These are phyloP conservation scores for Drosophila anomalipes DNA, from an alignment of 2,888 invertebrate species.

Conservation along the genomic window DNA sequence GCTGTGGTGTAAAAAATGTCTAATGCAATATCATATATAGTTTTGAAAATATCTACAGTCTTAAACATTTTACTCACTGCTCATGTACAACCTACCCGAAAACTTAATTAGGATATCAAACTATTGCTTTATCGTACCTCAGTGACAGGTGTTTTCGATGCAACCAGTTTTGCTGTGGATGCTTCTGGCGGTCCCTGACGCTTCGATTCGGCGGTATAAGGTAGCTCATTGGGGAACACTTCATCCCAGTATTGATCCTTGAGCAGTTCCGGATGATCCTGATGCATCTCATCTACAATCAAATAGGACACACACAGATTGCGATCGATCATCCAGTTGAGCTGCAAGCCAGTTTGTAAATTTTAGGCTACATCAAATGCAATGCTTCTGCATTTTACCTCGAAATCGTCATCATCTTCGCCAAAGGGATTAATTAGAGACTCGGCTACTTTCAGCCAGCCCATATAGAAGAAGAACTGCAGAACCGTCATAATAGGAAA, in stretches of 20 bases:
- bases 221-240: slow-evolving; percentile 92
- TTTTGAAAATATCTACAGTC: not conserved
- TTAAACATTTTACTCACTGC: too few relatives aligned
- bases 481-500: slow-evolving; percentile 94
- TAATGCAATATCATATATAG: not conserved
- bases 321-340: slow-evolving; percentile 95
- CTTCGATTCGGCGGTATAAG: slow-evolving; percentile 91
- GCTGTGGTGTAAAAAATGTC: not conserved
- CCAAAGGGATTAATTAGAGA: slow-evolving; percentile 95
- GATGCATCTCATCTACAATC: slow-evolving; percentile 97
- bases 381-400: slow-evolving; percentile 85
- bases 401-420: slow-evolving; percentile 95
- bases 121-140: not conserved
- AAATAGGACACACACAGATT: slow-evolving; percentile 93
- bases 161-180: slow-evolving; percentile 90
- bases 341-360: slow-evolving; percentile 86
- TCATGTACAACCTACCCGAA: not conserved
- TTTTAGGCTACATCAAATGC: not conserved
- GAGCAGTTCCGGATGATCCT: slow-evolving; percentile 94
- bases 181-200: slow-evolving; percentile 93
- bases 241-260: slow-evolving; percentile 96
- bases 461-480: slow-evolving; percentile 94
- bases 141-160: not conserved
- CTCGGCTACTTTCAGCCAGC: slow-evolving; percentile 96
- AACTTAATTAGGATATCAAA: not conserved